Evolutionary conservation across 2,113 vertebrate genomes (phyloP), one percentile per base, ranked within the genome.

Genomic region (Pycnonotus jocosus): DNA sequence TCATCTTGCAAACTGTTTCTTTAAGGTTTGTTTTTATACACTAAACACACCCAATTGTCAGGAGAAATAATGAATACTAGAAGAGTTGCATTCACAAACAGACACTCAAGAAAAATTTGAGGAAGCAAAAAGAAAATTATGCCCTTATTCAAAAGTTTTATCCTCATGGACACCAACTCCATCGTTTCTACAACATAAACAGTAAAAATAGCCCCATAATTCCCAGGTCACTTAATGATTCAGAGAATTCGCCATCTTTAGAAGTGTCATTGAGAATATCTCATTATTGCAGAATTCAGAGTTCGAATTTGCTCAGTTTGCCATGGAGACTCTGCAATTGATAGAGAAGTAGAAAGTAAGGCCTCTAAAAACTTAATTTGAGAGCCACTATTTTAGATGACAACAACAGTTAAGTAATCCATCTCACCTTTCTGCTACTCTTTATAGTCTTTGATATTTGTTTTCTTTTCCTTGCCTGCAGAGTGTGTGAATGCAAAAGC

Each of bases 391-490:
- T 20, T 44, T 4, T 3, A 61, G 17, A 56, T 21, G 11, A 15
- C 48, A 81, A 61, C 12, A 78, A 74, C 4, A 20, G 38, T 24
- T n/a, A 40, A 47, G 2, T 30, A 72, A 69, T 38, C 21, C 23
- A 42, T 11, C 33, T 66, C 47, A 50, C 17, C 31, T 28, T 83
- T 65, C 37, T 86, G 24, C 30, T 38, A 54, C 33, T n/a, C 8
- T 20, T 80, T 22, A 33, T 14, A 50, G 21, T 3, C 20, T 57
- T 81, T 4, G 18, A 37, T 48, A 62, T 71, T 45, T 57, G 12
- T 6, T 33, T 19, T 35, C 33, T 51, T 64, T 61, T 8, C 7
- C 12, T 58, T 14, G 3, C 3, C 0, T 23, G 15, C 4, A 40
- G 30, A 45, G 7, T 4, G 2, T 6, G 11, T 15, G 22, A 90